These are phyloP conservation scores for Ormyrus thymus DNA, from an alignment of 2,888 invertebrate genomes.

Conservation along the genomic window DNA sequence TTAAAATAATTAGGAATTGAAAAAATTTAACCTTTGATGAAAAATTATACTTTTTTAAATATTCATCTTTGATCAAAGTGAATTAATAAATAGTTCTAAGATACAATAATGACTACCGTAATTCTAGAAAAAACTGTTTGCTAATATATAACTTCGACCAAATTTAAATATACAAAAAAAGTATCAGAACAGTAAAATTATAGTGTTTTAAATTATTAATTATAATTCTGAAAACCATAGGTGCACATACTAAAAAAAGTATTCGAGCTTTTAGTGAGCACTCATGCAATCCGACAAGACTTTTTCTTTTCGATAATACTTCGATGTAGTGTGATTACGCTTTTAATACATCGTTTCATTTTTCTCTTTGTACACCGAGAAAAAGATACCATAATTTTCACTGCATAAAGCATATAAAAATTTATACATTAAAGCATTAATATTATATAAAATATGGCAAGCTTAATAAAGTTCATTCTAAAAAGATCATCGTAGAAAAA, in stretches of 20 bases:
- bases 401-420: not conserved
- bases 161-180: not conserved
- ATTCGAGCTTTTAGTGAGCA: conserved; percentile 24
- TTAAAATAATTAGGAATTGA: not conserved
- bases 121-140: not conserved
- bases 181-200: not conserved
- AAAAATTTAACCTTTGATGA: not conserved
- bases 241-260: conserved; percentile 1
- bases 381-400: conserved; percentile 37
- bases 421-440: not conserved
- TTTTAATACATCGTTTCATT: conserved; percentile 23
- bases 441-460: not conserved
- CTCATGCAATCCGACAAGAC: conserved; percentile 16
- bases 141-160: not conserved
- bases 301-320: not conserved
- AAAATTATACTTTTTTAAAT: conserved; percentile 2
- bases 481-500: not conserved
- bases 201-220: conserved; percentile 29
- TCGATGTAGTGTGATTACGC: conserved; percentile 22
- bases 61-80: conserved; percentile 10
- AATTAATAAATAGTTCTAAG: conserved; percentile 35
- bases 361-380: conserved; percentile 20
- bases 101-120: conserved; percentile 21
- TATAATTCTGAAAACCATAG: conserved; percentile 41
- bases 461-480: too few species aligned